Evolutionary conservation across 2,888 invertebrate genomes (phyloP), one percentile per base, ranked within the genome.

Genomic region (Cosmia pyralina): DNA sequence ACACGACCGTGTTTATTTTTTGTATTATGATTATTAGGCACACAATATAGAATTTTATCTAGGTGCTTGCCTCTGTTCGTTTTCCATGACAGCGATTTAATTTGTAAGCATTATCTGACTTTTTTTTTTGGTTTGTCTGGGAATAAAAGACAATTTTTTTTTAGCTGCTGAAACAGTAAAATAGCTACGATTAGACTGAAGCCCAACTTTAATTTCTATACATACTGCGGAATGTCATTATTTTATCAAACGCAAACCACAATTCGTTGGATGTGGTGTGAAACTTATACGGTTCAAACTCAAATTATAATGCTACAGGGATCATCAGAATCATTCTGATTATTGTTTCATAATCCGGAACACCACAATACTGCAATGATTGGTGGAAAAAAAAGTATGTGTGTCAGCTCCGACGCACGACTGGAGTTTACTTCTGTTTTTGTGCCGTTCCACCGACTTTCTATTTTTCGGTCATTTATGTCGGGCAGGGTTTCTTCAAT

Each of bases 1-100:
- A 52, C n/a, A n/a, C n/a, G n/a, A n/a, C 28, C 52, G 46, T 73
- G 52, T 59, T 72, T 72, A 74, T 50, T 58, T 74, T 77, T 79
- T 38, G 11, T 73, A 52, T 72, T 58, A 72, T 15, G 38, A 52
- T 72, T 58, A 72, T 15, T 28, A 19, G 44, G 22, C 34, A 38
- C 44, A 72, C 44, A 58, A 52, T 58, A 41, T 15, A 72, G 28
- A 28, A 72, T 74, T 74, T 8, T 41, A 74, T 72, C 58, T 72
- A 8, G 38, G 38, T 17, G 19, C 38, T 72, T 59, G 41, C 58
- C 38, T 79, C 38, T 52, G 52, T 53, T 59, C 15, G 38, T 59
- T 59, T 58, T 46, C 28, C 38, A n/a, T 10, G 22, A 13, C 2
- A 80, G 28, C 50, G 58, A 52, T 74, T 52, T 55, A 13, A 72